Evolutionary conservation across 2,113 vertebrate species (phyloP), one percentile per base, ranked within the genome.

Genomic region (Brienomyrus brachyistius): DNA sequence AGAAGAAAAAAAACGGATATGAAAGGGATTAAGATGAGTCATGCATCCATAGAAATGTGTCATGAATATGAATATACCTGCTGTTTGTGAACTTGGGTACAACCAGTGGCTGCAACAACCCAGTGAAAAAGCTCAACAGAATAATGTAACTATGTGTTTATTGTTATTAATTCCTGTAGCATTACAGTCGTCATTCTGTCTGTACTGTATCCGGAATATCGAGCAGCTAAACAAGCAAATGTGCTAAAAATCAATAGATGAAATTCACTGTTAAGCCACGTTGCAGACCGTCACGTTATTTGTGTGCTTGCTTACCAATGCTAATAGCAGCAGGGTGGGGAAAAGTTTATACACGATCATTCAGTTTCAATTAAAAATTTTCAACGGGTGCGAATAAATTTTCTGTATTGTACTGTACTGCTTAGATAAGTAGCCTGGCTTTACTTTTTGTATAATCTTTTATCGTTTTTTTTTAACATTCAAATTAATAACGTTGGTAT

Each of bases 1-100:
- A 48, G n/a, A n/a, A n/a, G n/a, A n/a, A n/a, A 54, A 21, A 56
- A 21, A 56, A 56, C 52, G 35, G 43, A n/a, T 66, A 74, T 88
- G 45, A 66, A 48, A 70, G 45, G 59, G 62, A 66, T 74, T 80
- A 80, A 43, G 74, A 88, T 74, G 87, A 88, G 59, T 66, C 56
- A 88, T 31, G 35, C 5, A 74, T 70, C 43, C 40, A 88, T 31
- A 27, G 62, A 50, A 59, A 88, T 88, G 19, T 70, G 31, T 88
- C 43, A 70, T 47, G 51, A 87, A 47, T 86, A 86, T 86, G 83
- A 50, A 51, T 50, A 47, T 23, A 27, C 45, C 43, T 27, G 11
- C 47, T 87, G 50, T 87, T 87, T 87, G 31, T 56, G 86, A 56
- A 35, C 51, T 56, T 52, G 51, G 19, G 27, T 40, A 54, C 51